phyloP scores from a whole-genome alignment of 2,797 vertebrate species.

The Melanotaenia trifasciata region DNA sequence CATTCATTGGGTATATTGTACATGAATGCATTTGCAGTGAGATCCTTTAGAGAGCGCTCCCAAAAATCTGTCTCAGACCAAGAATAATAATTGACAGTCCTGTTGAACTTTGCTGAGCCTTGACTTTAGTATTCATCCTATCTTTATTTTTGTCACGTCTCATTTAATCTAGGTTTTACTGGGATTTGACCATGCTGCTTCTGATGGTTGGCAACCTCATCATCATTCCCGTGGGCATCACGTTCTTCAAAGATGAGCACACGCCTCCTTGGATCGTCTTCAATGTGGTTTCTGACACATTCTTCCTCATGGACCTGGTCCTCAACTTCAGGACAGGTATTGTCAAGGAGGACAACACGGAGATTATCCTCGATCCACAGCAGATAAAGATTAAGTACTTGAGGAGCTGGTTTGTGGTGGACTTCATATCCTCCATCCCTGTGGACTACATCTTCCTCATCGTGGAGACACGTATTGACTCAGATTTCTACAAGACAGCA shows the following conservation, averaged over 20 bases:
- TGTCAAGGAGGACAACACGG: conserved; percentile 98
- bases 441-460: conserved; percentile 99
- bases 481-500: conserved; percentile 98
- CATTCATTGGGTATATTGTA: too few species aligned
- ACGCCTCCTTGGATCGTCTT: conserved; percentile 99
- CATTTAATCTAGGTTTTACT: conserved; percentile 91
- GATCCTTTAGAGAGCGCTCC: too few species aligned
- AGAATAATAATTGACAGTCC: not conserved
- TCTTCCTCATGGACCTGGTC: conserved; percentile 98
- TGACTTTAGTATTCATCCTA: conserved; percentile 1
- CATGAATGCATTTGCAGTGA: too few species aligned
- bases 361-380: conserved; percentile 97
- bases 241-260: conserved; percentile 99
- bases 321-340: conserved; percentile 99
- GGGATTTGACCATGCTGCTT: conserved; percentile 98
- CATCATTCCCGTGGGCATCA: conserved; percentile 99
- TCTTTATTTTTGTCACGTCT: conserved; percentile 30
- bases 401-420: conserved; percentile 98
- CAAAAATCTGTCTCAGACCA: too few species aligned
- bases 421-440: conserved; percentile 98
- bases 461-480: conserved; percentile 98
- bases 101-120: not conserved
- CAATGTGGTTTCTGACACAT: conserved; percentile 98
- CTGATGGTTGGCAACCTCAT: conserved; percentile 99
- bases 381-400: conserved; percentile 98